phyloP scores from a whole-genome alignment of 2,888 invertebrate species.

The Desoria tigrina region DNA sequence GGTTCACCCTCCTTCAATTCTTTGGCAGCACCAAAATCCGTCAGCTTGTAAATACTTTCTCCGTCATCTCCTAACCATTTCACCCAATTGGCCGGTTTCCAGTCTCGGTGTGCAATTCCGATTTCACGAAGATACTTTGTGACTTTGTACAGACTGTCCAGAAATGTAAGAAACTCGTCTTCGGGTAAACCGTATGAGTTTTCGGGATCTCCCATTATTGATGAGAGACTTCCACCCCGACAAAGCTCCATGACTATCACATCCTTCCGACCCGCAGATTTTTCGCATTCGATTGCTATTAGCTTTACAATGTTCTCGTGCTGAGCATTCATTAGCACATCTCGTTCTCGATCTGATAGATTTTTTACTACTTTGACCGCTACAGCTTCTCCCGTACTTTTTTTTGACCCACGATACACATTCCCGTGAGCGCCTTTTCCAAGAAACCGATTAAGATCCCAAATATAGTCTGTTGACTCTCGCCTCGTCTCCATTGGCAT shows the following conservation, averaged over 20 bases:
- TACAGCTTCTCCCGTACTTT: slow-evolving; percentile 90
- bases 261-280: slow-evolving; percentile 24
- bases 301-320: slow-evolving; percentile 42
- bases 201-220: slow-evolving; percentile 90
- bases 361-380: slow-evolving; percentile 71
- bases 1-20: slow-evolving; percentile 92
- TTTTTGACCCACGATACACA: slow-evolving; percentile 90
- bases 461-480: slow-evolving; percentile 78
- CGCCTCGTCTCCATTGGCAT: not conserved
- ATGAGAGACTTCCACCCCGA: slow-evolving; percentile 88
- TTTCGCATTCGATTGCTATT: slow-evolving; percentile 33
- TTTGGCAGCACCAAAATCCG: slow-evolving; percentile 95
- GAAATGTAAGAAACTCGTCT: slow-evolving; percentile 80
- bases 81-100: slow-evolving; percentile 97
- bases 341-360: slow-evolving; percentile 92
- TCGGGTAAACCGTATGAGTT: slow-evolving; percentile 90
- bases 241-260: slow-evolving; percentile 95
- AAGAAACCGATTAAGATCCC: slow-evolving; percentile 90
- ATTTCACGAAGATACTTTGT: slow-evolving; percentile 93
- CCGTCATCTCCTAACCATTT: slow-evolving; percentile 91
- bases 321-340: slow-evolving; percentile 72
- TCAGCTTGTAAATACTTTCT: slow-evolving; percentile 80
- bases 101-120: slow-evolving; percentile 88
- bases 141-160: slow-evolving; percentile 89
- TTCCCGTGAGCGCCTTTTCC: slow-evolving; percentile 95